These are phyloP conservation scores for Sphaeridia pumilis DNA, from an alignment of 2,888 invertebrate genomes.

Conservation along the genomic window DNA sequence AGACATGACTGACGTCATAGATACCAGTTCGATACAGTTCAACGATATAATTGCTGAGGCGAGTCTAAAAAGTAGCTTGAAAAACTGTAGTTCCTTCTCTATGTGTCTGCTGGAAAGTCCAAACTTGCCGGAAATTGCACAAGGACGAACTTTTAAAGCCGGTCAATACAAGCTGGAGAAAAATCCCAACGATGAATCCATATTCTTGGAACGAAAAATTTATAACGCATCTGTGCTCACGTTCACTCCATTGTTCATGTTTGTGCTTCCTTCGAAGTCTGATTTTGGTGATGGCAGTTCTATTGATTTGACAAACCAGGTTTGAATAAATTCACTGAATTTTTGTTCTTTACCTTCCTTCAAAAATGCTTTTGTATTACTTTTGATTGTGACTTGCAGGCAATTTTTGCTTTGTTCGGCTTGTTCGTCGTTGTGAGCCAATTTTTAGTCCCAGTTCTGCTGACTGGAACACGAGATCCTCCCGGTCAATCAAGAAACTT, in stretches of 20 bases:
- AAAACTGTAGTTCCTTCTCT: no score
- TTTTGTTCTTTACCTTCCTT: not conserved
- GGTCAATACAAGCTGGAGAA: not conserved
- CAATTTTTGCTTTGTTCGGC: constrained; percentile 32
- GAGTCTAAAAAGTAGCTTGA: no score
- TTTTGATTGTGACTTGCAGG: constrained; percentile 12
- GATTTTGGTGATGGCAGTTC: constrained; percentile 20
- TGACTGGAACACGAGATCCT: constrained; percentile 29
- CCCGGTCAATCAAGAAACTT: constrained; percentile 21
- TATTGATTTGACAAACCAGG: constrained; percentile 31
- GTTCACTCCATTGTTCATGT: constrained; percentile 26
- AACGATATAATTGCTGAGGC: no score
- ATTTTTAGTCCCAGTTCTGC: constrained; percentile 30
- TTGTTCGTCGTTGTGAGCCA: constrained; percentile 24
- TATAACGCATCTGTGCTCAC: constrained; percentile 31
- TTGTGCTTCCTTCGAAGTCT: constrained; percentile 24
- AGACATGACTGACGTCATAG: no score
- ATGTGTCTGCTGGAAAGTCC: no score
- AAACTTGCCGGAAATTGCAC: not conserved
- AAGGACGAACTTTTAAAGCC: not conserved
- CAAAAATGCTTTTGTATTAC: not conserved
- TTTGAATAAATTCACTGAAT: constrained; percentile 1
- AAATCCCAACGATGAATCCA: not conserved
- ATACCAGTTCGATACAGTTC: no score
- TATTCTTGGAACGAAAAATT: constrained; percentile 24